phyloP scores from a whole-genome alignment of 2,797 vertebrate genomes.

The Champsocephalus esox region DNA sequence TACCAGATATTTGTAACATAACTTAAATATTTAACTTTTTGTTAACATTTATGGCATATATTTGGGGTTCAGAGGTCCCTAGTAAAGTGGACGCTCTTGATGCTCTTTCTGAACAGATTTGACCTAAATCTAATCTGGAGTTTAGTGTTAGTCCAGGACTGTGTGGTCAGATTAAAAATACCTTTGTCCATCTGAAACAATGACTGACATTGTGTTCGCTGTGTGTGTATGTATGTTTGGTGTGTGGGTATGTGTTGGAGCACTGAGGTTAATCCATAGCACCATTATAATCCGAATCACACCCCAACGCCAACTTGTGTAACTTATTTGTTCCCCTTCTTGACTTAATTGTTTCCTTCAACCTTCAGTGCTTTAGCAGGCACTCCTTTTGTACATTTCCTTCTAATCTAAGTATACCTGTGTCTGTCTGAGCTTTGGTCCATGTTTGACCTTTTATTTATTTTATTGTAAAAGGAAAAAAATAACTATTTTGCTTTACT shows the following conservation, averaged over 20 bases:
- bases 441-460: slow-evolving; percentile 16
- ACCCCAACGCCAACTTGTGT: slow-evolving; percentile 61
- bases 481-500: not conserved
- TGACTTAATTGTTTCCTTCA: slow-evolving; percentile 34
- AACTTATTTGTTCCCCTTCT: slow-evolving; percentile 48
- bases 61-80: slow-evolving; percentile 25
- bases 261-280: slow-evolving; percentile 70
- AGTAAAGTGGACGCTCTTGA: slow-evolving; percentile 22
- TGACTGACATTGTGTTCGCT: slow-evolving; percentile 59
- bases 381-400: slow-evolving; percentile 7
- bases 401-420: slow-evolving; percentile 20
- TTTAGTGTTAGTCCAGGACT: slow-evolving; percentile 37
- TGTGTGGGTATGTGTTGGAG: slow-evolving; percentile 37
- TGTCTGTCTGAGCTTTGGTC: slow-evolving; percentile 46
- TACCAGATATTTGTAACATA: slow-evolving; percentile 10
- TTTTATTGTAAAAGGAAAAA: slow-evolving; percentile 5
- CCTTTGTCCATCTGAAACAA: slow-evolving; percentile 75
- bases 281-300: slow-evolving; percentile 78
- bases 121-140: slow-evolving; percentile 29
- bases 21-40: not conserved
- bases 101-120: slow-evolving; percentile 40
- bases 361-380: slow-evolving; percentile 1
- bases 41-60: slow-evolving; percentile 10
- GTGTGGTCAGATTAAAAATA: slow-evolving; percentile 68
- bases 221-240: slow-evolving; percentile 20